These are phyloP conservation scores for Hypsopygia costalis DNA, from an alignment of 2,888 invertebrate species.

Conservation along the genomic window DNA sequence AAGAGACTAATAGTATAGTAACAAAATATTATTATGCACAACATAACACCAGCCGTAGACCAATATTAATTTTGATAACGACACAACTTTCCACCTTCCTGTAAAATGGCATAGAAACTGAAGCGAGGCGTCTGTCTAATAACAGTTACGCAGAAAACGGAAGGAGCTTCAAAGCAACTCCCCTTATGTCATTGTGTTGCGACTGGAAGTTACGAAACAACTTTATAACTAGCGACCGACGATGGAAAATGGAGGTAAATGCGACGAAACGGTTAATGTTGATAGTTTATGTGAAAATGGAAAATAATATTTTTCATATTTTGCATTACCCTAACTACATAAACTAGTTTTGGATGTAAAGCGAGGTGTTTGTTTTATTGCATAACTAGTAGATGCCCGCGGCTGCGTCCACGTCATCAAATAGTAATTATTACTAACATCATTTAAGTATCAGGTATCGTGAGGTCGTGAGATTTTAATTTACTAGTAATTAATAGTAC, in stretches of 20 bases:
- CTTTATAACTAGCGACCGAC: constrained; percentile 47
- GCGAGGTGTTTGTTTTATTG: no score
- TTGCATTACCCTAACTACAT: not conserved
- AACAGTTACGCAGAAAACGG: constrained; percentile 53
- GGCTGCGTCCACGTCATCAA: no score
- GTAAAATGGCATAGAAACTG: constrained; percentile 41
- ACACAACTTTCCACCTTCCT: constrained; percentile 24
- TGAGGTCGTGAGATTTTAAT: no score
- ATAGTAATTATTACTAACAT: no score
- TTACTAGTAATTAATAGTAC: no score
- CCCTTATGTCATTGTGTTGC: constrained; percentile 56
- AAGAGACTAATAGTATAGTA: no score
- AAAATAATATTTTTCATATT: constrained; percentile 23
- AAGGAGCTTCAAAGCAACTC: constrained; percentile 49
- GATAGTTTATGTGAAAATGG: constrained; percentile 26
- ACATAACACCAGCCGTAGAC: not conserved
- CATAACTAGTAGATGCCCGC: no score
- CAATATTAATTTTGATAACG: constrained; percentile 33
- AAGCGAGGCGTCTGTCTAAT: constrained; percentile 41
- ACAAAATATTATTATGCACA: no score
- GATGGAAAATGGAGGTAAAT: constrained; percentile 50
- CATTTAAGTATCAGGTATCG: no score
- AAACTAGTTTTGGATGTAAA: no score
- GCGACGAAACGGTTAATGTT: constrained; percentile 39
- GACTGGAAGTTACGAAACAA: constrained; percentile 55